Percentiles rank a stretch among this genome's conserved stretches.
Conservation (phyloP, 1,140 invertebrate genomes). For the Diorhabda elongata region DNA sequence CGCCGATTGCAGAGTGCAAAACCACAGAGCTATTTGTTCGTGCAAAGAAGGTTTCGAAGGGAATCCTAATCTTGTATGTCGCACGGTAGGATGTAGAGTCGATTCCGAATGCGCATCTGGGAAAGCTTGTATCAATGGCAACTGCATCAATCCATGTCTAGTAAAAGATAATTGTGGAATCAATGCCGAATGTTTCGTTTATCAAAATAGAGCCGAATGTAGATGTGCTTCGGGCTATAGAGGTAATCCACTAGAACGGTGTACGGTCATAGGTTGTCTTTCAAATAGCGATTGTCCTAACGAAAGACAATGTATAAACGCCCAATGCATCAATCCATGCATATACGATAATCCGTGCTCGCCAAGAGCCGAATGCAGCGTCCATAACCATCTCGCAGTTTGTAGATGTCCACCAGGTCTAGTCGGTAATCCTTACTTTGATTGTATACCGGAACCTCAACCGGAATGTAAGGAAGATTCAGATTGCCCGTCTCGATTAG, state of each 20-base stretch:
- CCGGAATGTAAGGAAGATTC: slow-evolving; percentile 75
- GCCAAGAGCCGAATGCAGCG: slow-evolving; percentile 69
- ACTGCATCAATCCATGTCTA: slow-evolving; percentile 81
- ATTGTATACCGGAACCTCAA: slow-evolving; percentile 65
- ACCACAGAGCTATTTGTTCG: slow-evolving; percentile 81
- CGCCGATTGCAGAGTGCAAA: slow-evolving; percentile 73
- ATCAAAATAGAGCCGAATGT: slow-evolving; percentile 71
- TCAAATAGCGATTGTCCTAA: slow-evolving; percentile 83
- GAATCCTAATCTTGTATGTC: slow-evolving; percentile 76
- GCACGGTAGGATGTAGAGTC: slow-evolving; percentile 69
- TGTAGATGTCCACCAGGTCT: slow-evolving; percentile 73
- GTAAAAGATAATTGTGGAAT: slow-evolving; percentile 72
- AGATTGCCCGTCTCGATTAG: slow-evolving; percentile 74
- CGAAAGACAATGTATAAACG: slow-evolving; percentile 79
- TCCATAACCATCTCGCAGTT: slow-evolving; percentile 74
- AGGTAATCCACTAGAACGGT: slow-evolving; percentile 73
- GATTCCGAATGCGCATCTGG: slow-evolving; percentile 76
- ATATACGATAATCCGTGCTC: slow-evolving; percentile 74
- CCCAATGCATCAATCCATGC: slow-evolving; percentile 83
- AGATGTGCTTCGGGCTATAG: slow-evolving; percentile 74
- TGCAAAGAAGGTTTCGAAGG: slow-evolving; percentile 79
- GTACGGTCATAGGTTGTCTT: slow-evolving; percentile 78
- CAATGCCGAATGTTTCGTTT: slow-evolving; percentile 78
- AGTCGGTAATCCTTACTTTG: slow-evolving; percentile 75
- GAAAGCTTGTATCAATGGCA: slow-evolving; percentile 76